phyloP scores from a whole-genome alignment of 1,140 invertebrate genomes.

The Drosophila varians region DNA sequence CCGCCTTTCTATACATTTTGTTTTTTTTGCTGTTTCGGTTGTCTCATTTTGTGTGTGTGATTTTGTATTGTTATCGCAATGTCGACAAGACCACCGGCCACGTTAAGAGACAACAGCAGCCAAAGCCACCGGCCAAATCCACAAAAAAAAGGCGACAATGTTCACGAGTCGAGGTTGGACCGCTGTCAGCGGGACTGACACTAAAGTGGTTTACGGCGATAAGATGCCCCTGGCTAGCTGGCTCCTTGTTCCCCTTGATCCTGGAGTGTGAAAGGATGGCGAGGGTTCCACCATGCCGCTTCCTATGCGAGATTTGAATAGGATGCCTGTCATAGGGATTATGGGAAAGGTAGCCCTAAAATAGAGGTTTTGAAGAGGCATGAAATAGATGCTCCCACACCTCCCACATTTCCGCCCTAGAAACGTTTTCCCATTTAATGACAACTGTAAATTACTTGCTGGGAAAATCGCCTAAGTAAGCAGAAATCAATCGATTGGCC shows the following conservation, averaged over 20 bases:
- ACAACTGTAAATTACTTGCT: conserved; percentile 70
- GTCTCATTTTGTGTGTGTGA: conserved; percentile 11
- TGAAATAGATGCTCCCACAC: no score
- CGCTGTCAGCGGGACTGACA: conserved; percentile 80
- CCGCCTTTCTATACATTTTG: conserved; percentile 1
- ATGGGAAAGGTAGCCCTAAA: background rate
- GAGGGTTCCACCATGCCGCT: conserved; percentile 9
- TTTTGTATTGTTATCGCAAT: conserved; percentile 69
- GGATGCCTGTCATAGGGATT: background rate
- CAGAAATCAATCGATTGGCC: conserved; percentile 82
- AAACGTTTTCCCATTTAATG: conserved; percentile 49
- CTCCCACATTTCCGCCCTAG: background rate
- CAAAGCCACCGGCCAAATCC: conserved; percentile 13
- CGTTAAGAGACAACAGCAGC: conserved; percentile 71
- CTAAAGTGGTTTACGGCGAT: conserved; percentile 82
- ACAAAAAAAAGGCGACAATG: conserved; percentile 71
- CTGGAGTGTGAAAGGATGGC: conserved; percentile 2
- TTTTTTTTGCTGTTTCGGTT: no score
- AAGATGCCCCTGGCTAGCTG: conserved; percentile 64
- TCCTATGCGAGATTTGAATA: conserved; percentile 30
- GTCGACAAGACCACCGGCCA: conserved; percentile 77
- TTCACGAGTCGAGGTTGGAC: conserved; percentile 63
- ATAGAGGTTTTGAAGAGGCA: background rate
- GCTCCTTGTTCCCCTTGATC: background rate
- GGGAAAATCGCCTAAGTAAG: conserved; percentile 64